phyloP scores from a whole-genome alignment of 1,140 invertebrate genomes.

The Aphidius gifuensis region DNA sequence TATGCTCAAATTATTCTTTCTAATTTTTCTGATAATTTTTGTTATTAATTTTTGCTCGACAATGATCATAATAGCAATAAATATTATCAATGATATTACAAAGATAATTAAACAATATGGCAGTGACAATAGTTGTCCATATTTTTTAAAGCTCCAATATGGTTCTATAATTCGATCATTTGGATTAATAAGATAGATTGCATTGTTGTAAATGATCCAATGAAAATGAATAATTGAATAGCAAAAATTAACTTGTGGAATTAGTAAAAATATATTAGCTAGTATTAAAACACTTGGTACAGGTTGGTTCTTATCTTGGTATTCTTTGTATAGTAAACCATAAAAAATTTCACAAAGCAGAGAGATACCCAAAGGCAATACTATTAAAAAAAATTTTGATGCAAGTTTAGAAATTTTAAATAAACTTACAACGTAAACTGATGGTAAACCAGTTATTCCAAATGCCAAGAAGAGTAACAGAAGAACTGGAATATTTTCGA shows the following conservation, averaged over 20 bases:
- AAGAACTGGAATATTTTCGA: constrained; percentile 30
- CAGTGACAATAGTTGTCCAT: constrained; percentile 21
- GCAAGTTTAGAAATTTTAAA: constrained; percentile 39
- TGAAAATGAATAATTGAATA: too few relatives aligned
- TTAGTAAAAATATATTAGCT: too few relatives aligned
- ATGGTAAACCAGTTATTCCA: constrained; percentile 39
- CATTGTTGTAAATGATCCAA: too few relatives aligned
- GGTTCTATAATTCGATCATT: too few relatives aligned
- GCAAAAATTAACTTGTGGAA: too few relatives aligned
- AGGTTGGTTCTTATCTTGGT: too few relatives aligned
- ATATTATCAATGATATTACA: constrained; percentile 38
- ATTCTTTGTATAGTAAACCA: too few relatives aligned
- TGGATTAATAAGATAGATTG: too few relatives aligned
- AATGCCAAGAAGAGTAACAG: constrained; percentile 39
- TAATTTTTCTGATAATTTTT: constrained; percentile 32
- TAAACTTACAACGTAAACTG: constrained; percentile 43
- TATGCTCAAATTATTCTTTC: constrained; percentile 24
- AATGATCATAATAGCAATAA: constrained; percentile 39
- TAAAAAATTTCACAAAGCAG: constrained; percentile 35
- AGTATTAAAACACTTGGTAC: too few relatives aligned
- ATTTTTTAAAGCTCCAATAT: not conserved
- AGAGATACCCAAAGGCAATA: constrained; percentile 38
- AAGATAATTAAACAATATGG: constrained; percentile 39
- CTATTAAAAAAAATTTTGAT: constrained; percentile 33
- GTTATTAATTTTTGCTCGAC: constrained; percentile 40